A percentile compares a stretch with the other conserved stretches of the same genome.
These are phyloP conservation scores for Ischnus inquisitorius DNA, from an alignment of 2,888 invertebrate genomes.

Conservation along the genomic window DNA sequence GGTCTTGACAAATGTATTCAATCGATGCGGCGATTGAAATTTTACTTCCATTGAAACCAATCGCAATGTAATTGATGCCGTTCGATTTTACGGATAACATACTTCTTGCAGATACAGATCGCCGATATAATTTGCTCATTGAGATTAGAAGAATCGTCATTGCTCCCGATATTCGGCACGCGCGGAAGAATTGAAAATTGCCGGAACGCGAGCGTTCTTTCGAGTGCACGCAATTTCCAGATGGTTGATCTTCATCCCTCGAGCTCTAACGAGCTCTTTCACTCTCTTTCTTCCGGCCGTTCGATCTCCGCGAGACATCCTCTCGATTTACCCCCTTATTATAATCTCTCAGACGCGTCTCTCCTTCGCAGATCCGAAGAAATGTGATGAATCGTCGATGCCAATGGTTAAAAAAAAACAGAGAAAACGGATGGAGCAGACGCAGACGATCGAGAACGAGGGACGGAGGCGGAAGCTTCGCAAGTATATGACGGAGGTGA, in stretches of 20 bases:
- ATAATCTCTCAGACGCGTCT: conserved; percentile 35
- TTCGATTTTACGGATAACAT: not conserved
- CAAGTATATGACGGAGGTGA: not conserved
- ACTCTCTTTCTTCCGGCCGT: not conserved
- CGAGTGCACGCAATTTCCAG: not conserved
- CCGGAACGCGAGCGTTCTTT: conserved; percentile 3
- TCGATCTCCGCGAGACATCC: conserved; percentile 8
- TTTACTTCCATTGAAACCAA: no score
- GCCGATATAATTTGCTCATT: not conserved
- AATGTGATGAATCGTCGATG: conserved; percentile 31
- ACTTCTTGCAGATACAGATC: no score
- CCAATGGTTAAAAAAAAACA: not conserved
- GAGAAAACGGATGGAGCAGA: not conserved
- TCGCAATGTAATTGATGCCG: no score
- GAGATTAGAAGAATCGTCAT: not conserved
- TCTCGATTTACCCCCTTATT: conserved; percentile 43
- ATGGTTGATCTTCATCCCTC: conserved; percentile 1
- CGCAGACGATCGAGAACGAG: not conserved
- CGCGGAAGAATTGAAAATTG: not conserved
- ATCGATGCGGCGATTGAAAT: no score
- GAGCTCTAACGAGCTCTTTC: conserved; percentile 14
- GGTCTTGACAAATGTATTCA: no score
- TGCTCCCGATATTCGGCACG: not conserved
- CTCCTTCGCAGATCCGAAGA: conserved; percentile 8
- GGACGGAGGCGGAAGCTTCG: not conserved